phyloP scores from a whole-genome alignment of 2,888 invertebrate genomes.

The Aricia artaxerxes region DNA sequence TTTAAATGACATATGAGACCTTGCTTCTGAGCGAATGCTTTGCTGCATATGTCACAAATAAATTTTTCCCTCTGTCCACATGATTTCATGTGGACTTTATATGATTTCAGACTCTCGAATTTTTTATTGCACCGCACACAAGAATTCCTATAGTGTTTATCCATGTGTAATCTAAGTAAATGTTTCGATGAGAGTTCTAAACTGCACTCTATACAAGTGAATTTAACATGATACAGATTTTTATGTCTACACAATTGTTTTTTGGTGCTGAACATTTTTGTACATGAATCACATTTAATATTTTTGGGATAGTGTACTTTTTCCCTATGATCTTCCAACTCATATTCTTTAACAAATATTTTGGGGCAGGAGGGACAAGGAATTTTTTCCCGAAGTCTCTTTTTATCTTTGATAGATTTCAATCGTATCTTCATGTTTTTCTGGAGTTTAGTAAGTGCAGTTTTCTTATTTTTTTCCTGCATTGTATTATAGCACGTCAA shows the following conservation, averaged over 20 bases:
- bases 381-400: slow-evolving; percentile 48
- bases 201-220: slow-evolving; percentile 59
- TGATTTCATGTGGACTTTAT: slow-evolving; percentile 54
- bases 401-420: slow-evolving; percentile 48
- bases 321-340: slow-evolving; percentile 55
- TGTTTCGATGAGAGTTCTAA: slow-evolving; percentile 58
- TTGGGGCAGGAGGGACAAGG: slow-evolving; percentile 59
- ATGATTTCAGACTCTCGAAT: slow-evolving; percentile 56
- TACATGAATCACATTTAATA: slow-evolving; percentile 56
- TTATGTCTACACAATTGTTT: slow-evolving; percentile 57
- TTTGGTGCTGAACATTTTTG: slow-evolving; percentile 60
- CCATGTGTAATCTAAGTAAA: slow-evolving; percentile 55
- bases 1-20: slow-evolving; percentile 60
- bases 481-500: slow-evolving; percentile 53
- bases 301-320: slow-evolving; percentile 61
- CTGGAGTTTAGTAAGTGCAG: slow-evolving; percentile 53
- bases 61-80: slow-evolving; percentile 57
- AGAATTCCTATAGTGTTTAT: slow-evolving; percentile 57
- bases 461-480: slow-evolving; percentile 48
- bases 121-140: slow-evolving; percentile 57
- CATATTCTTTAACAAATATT: slow-evolving; percentile 49
- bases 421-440: slow-evolving; percentile 50
- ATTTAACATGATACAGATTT: slow-evolving; percentile 53
- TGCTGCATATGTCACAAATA: slow-evolving; percentile 64
- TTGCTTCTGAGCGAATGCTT: slow-evolving; percentile 59